Conservation (phyloP, 1,140 invertebrate species). For the Microplitis demolitor region DNA sequence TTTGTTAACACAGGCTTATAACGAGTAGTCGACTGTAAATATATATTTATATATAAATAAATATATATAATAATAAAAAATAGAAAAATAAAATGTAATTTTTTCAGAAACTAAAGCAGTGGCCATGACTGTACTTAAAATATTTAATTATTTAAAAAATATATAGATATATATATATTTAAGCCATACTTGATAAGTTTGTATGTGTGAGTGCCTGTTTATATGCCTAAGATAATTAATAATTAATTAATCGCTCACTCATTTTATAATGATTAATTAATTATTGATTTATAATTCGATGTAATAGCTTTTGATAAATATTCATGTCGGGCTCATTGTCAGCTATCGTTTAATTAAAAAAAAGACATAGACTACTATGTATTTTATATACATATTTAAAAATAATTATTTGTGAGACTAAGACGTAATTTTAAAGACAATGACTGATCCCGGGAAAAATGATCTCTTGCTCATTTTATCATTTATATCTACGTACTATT, state of each 20-base stretch:
- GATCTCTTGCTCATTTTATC: slow-evolving; percentile 34
- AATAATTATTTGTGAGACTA: neutral
- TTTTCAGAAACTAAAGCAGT: slow-evolving; percentile 43
- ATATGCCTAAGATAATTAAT: slow-evolving; percentile 34
- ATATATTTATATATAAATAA: neutral
- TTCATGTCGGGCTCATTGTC: slow-evolving; percentile 27
- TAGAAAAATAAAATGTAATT: slow-evolving; percentile 37
- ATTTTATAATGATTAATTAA: too few species aligned
- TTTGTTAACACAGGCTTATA: too few species aligned
- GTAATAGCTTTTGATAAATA: slow-evolving; percentile 28
- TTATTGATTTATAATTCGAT: slow-evolving; percentile 7
- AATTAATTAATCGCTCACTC: neutral
- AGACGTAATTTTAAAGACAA: slow-evolving; percentile 17
- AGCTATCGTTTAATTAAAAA: slow-evolving; percentile 12
- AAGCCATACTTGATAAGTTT: slow-evolving; percentile 57
- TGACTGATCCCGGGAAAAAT: slow-evolving; percentile 28
- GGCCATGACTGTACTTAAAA: slow-evolving; percentile 50
- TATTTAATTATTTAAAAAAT: slow-evolving; percentile 32
- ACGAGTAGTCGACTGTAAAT: neutral
- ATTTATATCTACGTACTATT: slow-evolving; percentile 17
- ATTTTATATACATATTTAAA: neutral
- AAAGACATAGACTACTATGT: too few species aligned
- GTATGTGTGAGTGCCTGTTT: slow-evolving; percentile 61
- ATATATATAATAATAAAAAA: neutral
- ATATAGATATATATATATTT: slow-evolving; percentile 38